These are phyloP conservation scores for Caenorhabditis drosophilae DNA, from an alignment of 2,888 invertebrate genomes.

Conservation along the genomic window DNA sequence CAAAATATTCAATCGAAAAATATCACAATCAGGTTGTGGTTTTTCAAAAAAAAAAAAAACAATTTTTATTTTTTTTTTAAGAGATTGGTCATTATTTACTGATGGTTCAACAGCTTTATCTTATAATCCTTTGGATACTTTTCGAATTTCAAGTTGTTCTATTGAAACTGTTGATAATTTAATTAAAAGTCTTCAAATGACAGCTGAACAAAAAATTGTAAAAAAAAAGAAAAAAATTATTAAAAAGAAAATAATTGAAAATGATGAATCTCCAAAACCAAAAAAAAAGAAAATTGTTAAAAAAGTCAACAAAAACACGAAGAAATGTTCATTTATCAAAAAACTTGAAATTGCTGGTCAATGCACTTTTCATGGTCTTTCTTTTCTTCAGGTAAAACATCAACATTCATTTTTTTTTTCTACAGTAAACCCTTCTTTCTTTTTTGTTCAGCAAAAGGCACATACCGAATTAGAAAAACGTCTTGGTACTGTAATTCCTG, in stretches of 20 bases:
- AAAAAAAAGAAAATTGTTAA: slow-evolving; percentile 40
- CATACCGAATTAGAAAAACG: slow-evolving; percentile 48
- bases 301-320: slow-evolving; percentile 37
- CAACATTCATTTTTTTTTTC: too few species aligned
- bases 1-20: slow-evolving; percentile 47
- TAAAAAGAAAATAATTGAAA: slow-evolving; percentile 17
- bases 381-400: slow-evolving; percentile 40
- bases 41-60: background rate
- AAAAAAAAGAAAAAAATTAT: slow-evolving; percentile 40
- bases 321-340: slow-evolving; percentile 35
- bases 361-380: slow-evolving; percentile 46
- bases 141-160: slow-evolving; percentile 44
- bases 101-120: slow-evolving; percentile 47
- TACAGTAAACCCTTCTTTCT: background rate
- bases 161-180: slow-evolving; percentile 51
- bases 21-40: slow-evolving; percentile 41
- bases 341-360: slow-evolving; percentile 50
- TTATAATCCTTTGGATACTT: slow-evolving; percentile 45
- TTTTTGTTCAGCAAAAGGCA: slow-evolving; percentile 38
- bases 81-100: slow-evolving; percentile 50
- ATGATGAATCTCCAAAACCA: slow-evolving; percentile 19
- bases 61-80: slow-evolving; percentile 6
- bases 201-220: slow-evolving; percentile 37
- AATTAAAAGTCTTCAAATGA: slow-evolving; percentile 32
- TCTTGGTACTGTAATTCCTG: slow-evolving; percentile 38